These are phyloP conservation scores for Tyrophagus putrescentiae DNA, from an alignment of 1,140 invertebrate genomes.

Conservation along the genomic window DNA sequence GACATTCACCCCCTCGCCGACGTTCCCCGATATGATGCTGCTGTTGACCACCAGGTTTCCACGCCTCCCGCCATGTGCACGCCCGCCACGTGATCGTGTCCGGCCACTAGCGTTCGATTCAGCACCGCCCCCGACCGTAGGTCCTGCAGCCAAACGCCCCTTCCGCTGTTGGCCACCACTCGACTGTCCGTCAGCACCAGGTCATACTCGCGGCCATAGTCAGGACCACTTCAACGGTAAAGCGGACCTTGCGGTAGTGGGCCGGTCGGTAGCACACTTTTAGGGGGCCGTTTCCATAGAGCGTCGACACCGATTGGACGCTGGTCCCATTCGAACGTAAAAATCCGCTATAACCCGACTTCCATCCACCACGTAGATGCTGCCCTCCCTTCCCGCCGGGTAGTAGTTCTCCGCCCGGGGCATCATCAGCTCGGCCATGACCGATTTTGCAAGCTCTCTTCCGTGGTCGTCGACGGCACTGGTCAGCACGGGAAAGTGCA, in stretches of 20 bases:
- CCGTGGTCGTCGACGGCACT: conserved; percentile 28
- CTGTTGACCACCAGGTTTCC: conserved; percentile 84
- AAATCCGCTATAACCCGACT: conserved; percentile 12
- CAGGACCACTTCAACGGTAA: conserved; percentile 58
- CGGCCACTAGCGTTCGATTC: conserved; percentile 60
- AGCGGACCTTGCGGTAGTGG: conserved; percentile 45
- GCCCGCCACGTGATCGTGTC: conserved; percentile 72
- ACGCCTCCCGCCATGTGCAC: conserved; percentile 67
- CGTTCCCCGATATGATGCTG: conserved; percentile 72
- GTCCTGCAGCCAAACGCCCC: conserved; percentile 73
- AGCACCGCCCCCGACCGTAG: conserved; percentile 61
- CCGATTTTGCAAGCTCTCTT: not conserved
- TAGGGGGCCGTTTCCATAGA: conserved; percentile 26
- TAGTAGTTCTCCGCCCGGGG: conserved; percentile 34
- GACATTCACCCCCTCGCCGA: conserved; percentile 53
- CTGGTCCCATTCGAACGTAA: conserved; percentile 46
- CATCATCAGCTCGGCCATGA: not conserved
- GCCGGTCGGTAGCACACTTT: conserved; percentile 23
- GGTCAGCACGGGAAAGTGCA: conserved; percentile 61
- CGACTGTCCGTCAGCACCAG: conserved; percentile 68
- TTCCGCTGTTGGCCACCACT: conserved; percentile 74
- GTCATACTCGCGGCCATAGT: conserved; percentile 60
- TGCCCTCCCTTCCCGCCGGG: conserved; percentile 45
- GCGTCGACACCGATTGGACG: conserved; percentile 66
- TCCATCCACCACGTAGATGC: conserved; percentile 61